Conservation (phyloP, 1,140 invertebrate genomes). For the Pseudoatta argentina region DNA sequence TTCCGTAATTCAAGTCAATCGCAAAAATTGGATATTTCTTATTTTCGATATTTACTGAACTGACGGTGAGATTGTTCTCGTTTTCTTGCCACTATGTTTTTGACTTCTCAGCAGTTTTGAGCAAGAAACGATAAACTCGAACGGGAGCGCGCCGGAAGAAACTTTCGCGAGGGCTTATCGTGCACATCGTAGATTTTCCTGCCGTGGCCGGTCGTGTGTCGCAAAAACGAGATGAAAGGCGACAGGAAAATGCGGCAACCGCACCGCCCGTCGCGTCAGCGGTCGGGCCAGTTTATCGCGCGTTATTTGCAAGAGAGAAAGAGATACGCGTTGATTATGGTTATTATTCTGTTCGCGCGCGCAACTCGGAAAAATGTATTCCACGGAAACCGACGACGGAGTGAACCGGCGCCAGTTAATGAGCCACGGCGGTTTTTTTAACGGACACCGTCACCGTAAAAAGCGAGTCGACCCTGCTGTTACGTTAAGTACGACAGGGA, state of each 20-base stretch:
- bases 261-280: background rate
- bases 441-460: conserved; percentile 39
- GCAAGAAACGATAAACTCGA: conserved; percentile 35
- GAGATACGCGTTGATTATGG: conserved; percentile 69
- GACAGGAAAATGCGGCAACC: conserved; percentile 14
- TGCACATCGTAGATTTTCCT: conserved; percentile 35
- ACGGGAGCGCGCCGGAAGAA: conserved; percentile 7
- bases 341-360: conserved; percentile 62
- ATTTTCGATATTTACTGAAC: conserved; percentile 8
- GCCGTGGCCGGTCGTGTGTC: background rate
- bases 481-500: background rate
- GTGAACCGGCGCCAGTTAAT: conserved; percentile 65
- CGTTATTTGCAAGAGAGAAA: conserved; percentile 25
- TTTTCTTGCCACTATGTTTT: background rate
- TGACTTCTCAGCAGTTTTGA: background rate
- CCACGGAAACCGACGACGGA: conserved; percentile 34
- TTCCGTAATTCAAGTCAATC: background rate
- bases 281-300: conserved; percentile 33
- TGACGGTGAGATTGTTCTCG: background rate
- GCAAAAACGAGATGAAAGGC: conserved; percentile 39
- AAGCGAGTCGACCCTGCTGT: conserved; percentile 31
- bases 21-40: background rate
- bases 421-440: conserved; percentile 56
- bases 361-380: conserved; percentile 61
- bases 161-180: conserved; percentile 16